A percentile compares a stretch with the other conserved stretches of the same genome.
Conservation (phyloP, 2,888 invertebrate genomes). For the Megalurothrips usitatus region DNA sequence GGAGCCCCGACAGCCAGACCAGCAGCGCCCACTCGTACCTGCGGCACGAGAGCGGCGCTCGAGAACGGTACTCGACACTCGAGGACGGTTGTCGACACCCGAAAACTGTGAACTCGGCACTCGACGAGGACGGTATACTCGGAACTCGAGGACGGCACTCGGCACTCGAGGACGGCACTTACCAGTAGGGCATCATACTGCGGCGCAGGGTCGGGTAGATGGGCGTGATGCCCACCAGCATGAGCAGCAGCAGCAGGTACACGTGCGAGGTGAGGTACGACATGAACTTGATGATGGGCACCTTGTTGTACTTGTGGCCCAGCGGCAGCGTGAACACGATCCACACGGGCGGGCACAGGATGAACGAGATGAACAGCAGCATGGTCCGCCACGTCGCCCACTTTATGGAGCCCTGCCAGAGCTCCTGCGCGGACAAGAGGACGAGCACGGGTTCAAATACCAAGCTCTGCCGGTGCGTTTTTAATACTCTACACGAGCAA, state of each 20-base stretch:
- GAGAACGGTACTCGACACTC: background rate
- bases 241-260: slow-evolving; percentile 89
- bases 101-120: background rate
- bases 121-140: too few species aligned
- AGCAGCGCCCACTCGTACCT: slow-evolving; percentile 89
- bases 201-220: slow-evolving; percentile 73
- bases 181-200: slow-evolving; percentile 78
- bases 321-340: slow-evolving; percentile 90
- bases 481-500: too few species aligned
- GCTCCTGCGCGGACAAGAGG: slow-evolving; percentile 61
- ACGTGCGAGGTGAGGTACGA: slow-evolving; percentile 98
- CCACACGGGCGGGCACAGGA: slow-evolving; percentile 95
- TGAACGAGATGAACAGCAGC: slow-evolving; percentile 85
- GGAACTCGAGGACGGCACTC: background rate
- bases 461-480: too few species aligned
- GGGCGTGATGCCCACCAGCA: slow-evolving; percentile 84
- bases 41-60: background rate
- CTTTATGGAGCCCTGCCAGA: slow-evolving; percentile 95
- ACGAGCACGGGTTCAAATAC: background rate
- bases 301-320: slow-evolving; percentile 93
- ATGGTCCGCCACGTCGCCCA: slow-evolving; percentile 96
- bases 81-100: slow-evolving; percentile 30
- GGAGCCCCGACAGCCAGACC: slow-evolving; percentile 89
- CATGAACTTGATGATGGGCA: slow-evolving; percentile 99
- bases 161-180: slow-evolving; percentile 10